Conservation (phyloP, 2,888 invertebrate genomes). For the Scaptodrosophila latifasciaeformis region DNA sequence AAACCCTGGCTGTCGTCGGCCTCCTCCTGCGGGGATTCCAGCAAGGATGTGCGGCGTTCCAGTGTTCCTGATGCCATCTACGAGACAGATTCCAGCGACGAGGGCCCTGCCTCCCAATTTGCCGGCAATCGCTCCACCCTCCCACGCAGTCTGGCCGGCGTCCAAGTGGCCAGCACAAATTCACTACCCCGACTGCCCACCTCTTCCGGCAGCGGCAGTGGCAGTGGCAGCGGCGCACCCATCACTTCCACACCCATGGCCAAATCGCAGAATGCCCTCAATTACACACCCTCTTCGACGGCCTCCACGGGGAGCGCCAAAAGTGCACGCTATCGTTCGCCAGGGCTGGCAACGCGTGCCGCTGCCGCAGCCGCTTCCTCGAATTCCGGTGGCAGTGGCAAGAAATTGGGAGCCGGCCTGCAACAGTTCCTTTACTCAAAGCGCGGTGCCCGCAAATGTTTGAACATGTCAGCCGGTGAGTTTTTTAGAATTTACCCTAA, state of each 20-base stretch:
- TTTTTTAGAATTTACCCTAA: no score
- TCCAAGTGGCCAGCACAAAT: conserved; percentile 80
- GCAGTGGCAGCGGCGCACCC: conserved; percentile 33
- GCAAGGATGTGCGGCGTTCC: conserved; percentile 76
- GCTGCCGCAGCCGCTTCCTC: conserved; percentile 55
- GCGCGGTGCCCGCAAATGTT: conserved; percentile 77
- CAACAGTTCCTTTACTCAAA: conserved; percentile 80
- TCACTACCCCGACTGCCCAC: conserved; percentile 86
- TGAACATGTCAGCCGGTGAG: conserved; percentile 79
- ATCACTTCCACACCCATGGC: conserved; percentile 76
- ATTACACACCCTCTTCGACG: conserved; percentile 44
- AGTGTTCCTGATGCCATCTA: conserved; percentile 78
- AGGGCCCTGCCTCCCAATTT: conserved; percentile 73
- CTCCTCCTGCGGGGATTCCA: conserved; percentile 51
- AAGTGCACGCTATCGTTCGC: conserved; percentile 90
- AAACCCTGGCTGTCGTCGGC: conserved; percentile 73
- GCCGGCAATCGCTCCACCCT: conserved; percentile 78
- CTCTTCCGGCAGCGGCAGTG: conserved; percentile 55
- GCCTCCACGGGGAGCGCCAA: conserved; percentile 82
- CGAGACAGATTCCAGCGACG: conserved; percentile 67
- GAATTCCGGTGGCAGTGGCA: conserved; percentile 77
- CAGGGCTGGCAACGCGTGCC: conserved; percentile 78
- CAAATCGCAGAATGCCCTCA: conserved; percentile 79
- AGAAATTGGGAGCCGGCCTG: conserved; percentile 81
- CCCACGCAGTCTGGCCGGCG: conserved; percentile 79